Conservation (phyloP, 2,888 invertebrate genomes). For the Parnassius mnemosyne region DNA sequence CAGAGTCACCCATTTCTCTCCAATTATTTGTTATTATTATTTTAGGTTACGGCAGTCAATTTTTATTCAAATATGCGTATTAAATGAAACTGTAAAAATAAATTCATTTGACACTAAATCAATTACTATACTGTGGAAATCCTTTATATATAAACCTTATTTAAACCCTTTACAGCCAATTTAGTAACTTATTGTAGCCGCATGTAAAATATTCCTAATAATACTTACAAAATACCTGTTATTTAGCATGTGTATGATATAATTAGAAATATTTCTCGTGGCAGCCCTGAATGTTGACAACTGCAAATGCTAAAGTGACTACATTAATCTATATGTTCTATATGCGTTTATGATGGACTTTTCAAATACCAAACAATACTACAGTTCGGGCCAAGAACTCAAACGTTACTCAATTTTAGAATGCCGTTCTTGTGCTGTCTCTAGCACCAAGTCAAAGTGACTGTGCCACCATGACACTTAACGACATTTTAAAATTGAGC, state of each 20-base stretch:
- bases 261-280: conserved; percentile 1
- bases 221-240: neutral
- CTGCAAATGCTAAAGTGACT: neutral
- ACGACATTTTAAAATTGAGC: no score
- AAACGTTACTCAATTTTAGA: no score
- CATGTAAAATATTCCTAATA: neutral
- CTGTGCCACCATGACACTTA: no score
- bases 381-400: no score
- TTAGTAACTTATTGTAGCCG: conserved; percentile 6
- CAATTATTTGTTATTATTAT: no score
- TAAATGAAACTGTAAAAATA: no score
- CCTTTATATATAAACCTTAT: conserved; percentile 31
- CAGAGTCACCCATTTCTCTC: no score
- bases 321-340: neutral
- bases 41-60: no score
- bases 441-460: no score
- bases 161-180: conserved; percentile 35
- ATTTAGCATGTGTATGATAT: neutral
- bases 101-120: no score
- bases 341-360: neutral
- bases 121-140: conserved; percentile 29
- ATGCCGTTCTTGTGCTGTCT: no score
- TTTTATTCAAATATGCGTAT: no score
- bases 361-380: neutral
- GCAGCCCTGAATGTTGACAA: neutral